Evolutionary conservation across 2,888 invertebrate species (phyloP).

Genomic region (Hyposoter dolosus): DNA sequence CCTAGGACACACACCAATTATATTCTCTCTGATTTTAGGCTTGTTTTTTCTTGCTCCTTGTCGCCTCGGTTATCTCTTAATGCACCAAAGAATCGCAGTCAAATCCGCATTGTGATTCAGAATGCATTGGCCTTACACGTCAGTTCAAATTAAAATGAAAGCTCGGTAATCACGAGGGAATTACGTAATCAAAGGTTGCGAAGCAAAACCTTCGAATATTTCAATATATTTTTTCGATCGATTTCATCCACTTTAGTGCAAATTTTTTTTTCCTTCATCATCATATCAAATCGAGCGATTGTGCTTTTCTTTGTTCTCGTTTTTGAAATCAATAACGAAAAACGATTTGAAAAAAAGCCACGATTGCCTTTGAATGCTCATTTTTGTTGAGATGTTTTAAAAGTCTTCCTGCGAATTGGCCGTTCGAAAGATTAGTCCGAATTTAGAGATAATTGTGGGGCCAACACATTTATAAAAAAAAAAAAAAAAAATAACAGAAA

Average conservation of each 20-base stretch:
- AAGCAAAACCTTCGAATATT: background rate
- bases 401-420: background rate
- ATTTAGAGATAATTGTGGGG: slow-evolving; percentile 2
- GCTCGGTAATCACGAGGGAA: background rate
- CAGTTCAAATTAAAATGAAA: background rate
- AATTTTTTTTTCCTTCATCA: background rate
- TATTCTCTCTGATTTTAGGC: slow-evolving; percentile 48
- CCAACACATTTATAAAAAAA: background rate
- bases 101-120: background rate
- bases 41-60: slow-evolving; percentile 38
- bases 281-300: background rate
- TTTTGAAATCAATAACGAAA: background rate
- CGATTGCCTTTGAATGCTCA: background rate
- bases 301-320: background rate
- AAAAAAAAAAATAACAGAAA: background rate
- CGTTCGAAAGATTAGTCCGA: background rate
- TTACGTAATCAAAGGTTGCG: background rate
- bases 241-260: background rate
- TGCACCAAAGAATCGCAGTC: background rate
- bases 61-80: background rate
- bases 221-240: background rate
- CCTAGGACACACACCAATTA: slow-evolving; percentile 71
- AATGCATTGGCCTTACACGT: background rate
- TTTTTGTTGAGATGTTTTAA: background rate
- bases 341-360: background rate